Base-by-base conservation (phyloP, 2,113 vertebrate species). In the Ammodytes marinus region DNA sequence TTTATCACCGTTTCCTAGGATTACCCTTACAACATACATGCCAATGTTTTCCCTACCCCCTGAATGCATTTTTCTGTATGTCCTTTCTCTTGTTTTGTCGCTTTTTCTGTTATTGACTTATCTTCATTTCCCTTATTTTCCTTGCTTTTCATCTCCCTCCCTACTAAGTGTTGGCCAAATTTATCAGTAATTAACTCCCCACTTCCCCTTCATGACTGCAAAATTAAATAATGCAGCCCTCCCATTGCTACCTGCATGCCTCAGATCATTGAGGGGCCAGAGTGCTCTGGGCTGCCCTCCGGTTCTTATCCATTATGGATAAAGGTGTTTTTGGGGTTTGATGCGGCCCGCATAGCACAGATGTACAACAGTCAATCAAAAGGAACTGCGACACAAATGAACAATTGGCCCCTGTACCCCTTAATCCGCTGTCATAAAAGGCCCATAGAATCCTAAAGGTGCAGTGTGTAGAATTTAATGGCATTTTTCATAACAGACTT, bases 171-270 rank as follows among this genome's bases (percentile, higher is more conserved):
- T 55, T n/a, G 66, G 54, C 68, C 72, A 80, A 71, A 84, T 86
- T 83, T 91, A 88, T 90, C 80, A 82, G 75, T 91, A 88, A 93
- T 94, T 83, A 91, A 79, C 82, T 70, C 78, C 82, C 42, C 59
- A 49, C 78, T 68, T 65, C 63, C 69, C 59, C 77, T 68, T 67
- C 77, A 61, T 74, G 69, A 69, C 80, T 73, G 27, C 60, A 7
- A 79, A 82, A 71, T 88, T 91, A 85, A 94, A 92, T 91, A 86
- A 89, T 64, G 57, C 60, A 27, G 67, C 78, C 27, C 68, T 79
- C 78, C 69, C 50, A 19, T 67, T 47, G 77, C 85, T 82, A 82
- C 81, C 81, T 90, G 79, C 80, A 74, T 27, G 77, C 78, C 77
- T 83, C 50, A 40, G 71, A 77, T 86, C 79, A 80, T 77, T 86